phyloP scores from a whole-genome alignment of 2,113 vertebrate species.

The Opisthocomus hoazin region DNA sequence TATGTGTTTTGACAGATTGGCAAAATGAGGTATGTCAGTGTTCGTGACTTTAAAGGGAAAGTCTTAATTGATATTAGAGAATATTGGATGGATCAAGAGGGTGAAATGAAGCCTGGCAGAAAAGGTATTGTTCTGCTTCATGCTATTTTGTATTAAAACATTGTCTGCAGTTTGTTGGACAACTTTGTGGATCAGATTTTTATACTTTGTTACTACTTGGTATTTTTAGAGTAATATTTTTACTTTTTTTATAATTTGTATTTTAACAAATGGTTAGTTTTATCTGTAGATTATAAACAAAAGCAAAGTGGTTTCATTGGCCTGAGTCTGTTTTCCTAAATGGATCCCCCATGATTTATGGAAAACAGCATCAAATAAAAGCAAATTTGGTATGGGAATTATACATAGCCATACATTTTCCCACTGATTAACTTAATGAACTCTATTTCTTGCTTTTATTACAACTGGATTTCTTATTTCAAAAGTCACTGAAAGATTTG shows the following conservation, averaged over 20 bases:
- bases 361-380: not conserved
- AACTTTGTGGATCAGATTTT: not conserved
- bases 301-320: not conserved
- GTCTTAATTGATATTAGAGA: conserved; percentile 95
- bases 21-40: conserved; percentile 94
- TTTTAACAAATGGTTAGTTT: not conserved
- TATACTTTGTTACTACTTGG: not conserved
- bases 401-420: not conserved
- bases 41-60: conserved; percentile 96
- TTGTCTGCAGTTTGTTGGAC: not conserved
- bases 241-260: not conserved
- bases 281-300: not conserved
- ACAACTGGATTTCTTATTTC: not conserved
- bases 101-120: conserved; percentile 96
- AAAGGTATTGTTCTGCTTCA: conserved; percentile 80
- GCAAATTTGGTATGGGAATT: not conserved
- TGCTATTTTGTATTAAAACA: not conserved
- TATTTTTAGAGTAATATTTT: not conserved
- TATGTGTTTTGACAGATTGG: conserved; percentile 82
- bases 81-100: conserved; percentile 94
- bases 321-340: not conserved
- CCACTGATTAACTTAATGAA: not conserved
- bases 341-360: not conserved
- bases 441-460: not conserved
- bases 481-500: not conserved